phyloP scores from a whole-genome alignment of 2,888 invertebrate genomes.

The Hirtodrosophila confusa region DNA sequence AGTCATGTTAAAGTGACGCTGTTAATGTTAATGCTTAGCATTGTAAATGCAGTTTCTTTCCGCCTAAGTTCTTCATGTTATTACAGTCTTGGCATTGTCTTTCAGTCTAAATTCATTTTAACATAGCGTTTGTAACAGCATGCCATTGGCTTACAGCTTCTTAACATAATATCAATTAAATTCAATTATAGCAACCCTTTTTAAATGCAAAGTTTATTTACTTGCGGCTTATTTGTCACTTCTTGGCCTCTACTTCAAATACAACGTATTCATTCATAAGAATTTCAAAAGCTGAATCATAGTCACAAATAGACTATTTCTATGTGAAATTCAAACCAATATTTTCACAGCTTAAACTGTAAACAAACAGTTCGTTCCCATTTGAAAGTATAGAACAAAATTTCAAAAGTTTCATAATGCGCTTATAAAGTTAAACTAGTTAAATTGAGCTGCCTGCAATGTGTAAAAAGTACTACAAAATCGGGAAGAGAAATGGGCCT shows the following conservation, averaged over 20 bases:
- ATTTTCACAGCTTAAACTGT: slow-evolving; percentile 55
- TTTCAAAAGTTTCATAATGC: slow-evolving; percentile 39
- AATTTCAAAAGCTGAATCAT: slow-evolving; percentile 33
- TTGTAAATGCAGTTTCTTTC: too few relatives aligned
- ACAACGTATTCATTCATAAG: slow-evolving; percentile 23
- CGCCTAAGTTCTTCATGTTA: too few relatives aligned
- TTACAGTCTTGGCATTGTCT: too few relatives aligned
- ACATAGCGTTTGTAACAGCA: too few relatives aligned
- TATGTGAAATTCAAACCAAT: slow-evolving; percentile 18
- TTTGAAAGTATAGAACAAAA: slow-evolving; percentile 22
- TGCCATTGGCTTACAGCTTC: too few relatives aligned
- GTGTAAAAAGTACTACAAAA: slow-evolving; percentile 1
- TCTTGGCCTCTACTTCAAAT: background rate
- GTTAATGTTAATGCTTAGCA: too few relatives aligned
- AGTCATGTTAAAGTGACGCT: too few relatives aligned
- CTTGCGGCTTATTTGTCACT: too few relatives aligned
- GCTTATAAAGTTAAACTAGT: slow-evolving; percentile 49
- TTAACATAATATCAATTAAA: too few relatives aligned
- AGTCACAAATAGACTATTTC: slow-evolving; percentile 4
- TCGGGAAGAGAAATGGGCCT: slow-evolving; percentile 49
- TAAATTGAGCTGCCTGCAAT: slow-evolving; percentile 22
- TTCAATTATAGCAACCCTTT: too few relatives aligned
- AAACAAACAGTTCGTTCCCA: slow-evolving; percentile 67
- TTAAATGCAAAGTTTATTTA: too few relatives aligned
- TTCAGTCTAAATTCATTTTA: too few relatives aligned